Conservation (phyloP, 2,113 vertebrate species). For the Tenrec ecaudatus region DNA sequence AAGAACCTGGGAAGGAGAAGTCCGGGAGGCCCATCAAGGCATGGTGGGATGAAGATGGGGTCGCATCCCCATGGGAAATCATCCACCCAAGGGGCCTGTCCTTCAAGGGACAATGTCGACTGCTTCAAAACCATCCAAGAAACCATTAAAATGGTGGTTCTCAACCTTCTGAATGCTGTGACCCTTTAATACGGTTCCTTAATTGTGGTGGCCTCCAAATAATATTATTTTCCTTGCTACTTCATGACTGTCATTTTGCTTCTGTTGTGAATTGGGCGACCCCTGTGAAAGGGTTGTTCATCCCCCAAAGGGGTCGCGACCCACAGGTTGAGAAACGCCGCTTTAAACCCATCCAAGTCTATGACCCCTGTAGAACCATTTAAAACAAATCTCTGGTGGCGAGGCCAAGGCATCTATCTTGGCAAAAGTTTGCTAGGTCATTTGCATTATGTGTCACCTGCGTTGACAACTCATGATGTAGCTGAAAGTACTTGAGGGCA, state of each 20-base stretch:
- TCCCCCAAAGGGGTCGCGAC: no score
- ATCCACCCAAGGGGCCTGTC: background rate
- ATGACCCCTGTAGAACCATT: no score
- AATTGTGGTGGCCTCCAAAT: no score
- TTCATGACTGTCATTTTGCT: no score
- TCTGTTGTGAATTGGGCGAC: no score
- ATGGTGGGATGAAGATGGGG: background rate
- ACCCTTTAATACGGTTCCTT: no score
- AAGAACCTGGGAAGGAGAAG: slow-evolving; percentile 86
- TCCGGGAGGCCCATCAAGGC: background rate
- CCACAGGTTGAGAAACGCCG: no score
- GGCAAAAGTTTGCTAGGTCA: background rate
- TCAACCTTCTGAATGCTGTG: no score
- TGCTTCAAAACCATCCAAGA: background rate
- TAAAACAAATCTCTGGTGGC: background rate
- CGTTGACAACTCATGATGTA: background rate
- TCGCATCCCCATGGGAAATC: background rate
- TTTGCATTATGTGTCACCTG: background rate
- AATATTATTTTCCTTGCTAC: no score
- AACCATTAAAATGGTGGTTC: background rate
- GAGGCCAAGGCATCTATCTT: background rate
- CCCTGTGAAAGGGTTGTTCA: no score
- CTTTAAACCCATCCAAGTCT: no score
- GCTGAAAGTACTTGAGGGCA: background rate
- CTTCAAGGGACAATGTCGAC: background rate